Evolutionary conservation across 2,113 vertebrate species (phyloP).

Genomic region (Stigmatopora nigra): DNA sequence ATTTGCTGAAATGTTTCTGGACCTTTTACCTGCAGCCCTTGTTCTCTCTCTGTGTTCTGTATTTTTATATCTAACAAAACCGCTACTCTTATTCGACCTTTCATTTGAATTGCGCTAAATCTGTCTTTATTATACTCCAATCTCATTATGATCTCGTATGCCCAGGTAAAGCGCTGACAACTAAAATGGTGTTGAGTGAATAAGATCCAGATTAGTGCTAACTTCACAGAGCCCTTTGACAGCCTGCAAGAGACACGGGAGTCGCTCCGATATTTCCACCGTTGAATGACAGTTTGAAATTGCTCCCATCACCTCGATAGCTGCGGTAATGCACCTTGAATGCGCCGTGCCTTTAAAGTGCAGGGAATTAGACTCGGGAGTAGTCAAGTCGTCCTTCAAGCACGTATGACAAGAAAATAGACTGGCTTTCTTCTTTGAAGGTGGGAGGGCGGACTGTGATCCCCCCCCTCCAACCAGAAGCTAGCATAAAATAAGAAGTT

Average conservation of each 20-base stretch:
- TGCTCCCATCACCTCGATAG: constrained; percentile 64
- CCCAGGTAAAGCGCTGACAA: constrained; percentile 46
- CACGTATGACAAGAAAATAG: constrained; percentile 65
- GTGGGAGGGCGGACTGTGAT: constrained; percentile 31
- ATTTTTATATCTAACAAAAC: background rate
- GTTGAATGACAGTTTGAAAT: constrained; percentile 63
- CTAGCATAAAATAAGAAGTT: constrained; percentile 56
- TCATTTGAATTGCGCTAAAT: constrained; percentile 21
- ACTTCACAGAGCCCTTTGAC: constrained; percentile 50
- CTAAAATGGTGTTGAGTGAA: constrained; percentile 56
- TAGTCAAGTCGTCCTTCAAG: constrained; percentile 60
- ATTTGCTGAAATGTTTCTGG: background rate
- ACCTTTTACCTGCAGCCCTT: too few species aligned
- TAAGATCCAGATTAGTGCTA: constrained; percentile 51
- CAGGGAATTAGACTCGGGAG: constrained; percentile 59
- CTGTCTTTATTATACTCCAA: constrained; percentile 19
- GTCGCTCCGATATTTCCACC: constrained; percentile 54
- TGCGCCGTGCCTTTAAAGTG: constrained; percentile 61
- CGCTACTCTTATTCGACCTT: constrained; percentile 18
- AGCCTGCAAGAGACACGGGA: constrained; percentile 51
- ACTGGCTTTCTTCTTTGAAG: constrained; percentile 53
- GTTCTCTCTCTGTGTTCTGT: background rate
- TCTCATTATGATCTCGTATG: constrained; percentile 37
- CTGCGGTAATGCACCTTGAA: constrained; percentile 61
- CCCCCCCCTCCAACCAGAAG: constrained; percentile 32